Evolutionary conservation across 92 coral and sea anemone species (phyloP).

Genomic region (Scolanthus callimorphus): DNA sequence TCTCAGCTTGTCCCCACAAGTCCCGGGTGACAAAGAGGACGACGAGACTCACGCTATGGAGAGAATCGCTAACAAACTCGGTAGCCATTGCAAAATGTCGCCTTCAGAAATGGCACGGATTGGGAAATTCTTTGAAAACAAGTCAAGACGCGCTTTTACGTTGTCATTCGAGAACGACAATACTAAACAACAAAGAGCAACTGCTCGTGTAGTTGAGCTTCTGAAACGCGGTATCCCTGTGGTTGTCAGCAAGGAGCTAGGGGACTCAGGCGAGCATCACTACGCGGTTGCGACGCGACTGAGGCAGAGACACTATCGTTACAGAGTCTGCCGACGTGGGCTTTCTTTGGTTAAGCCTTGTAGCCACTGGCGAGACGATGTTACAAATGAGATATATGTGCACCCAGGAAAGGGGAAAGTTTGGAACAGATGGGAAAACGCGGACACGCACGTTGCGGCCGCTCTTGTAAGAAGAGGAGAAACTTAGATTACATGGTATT

Average conservation of each 20-base stretch:
- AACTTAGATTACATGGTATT: too few species aligned
- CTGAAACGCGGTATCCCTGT: constrained; percentile 62
- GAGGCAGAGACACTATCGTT: constrained; percentile 40
- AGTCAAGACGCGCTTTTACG: not conserved
- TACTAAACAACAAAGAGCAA: constrained; percentile 1
- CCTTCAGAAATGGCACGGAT: constrained; percentile 61
- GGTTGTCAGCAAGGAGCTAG: constrained; percentile 54
- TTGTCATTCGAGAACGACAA: constrained; percentile 9
- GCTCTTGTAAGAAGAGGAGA: constrained; percentile 38
- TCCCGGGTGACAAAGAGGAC: too few species aligned
- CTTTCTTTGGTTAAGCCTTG: constrained; percentile 26
- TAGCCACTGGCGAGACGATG: constrained; percentile 45
- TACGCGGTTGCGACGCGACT: constrained; percentile 65
- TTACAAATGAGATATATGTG: constrained; percentile 46
- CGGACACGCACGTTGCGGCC: constrained; percentile 57
- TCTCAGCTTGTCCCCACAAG: too few species aligned
- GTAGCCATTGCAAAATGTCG: constrained; percentile 47
- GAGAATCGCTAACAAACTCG: constrained; percentile 20
- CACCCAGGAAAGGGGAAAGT: constrained; percentile 37
- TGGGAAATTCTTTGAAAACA: constrained; percentile 20
- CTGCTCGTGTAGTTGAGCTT: constrained; percentile 26
- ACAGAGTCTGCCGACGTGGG: constrained; percentile 44
- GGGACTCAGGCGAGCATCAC: constrained; percentile 26
- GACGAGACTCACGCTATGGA: not conserved
- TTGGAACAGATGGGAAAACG: constrained; percentile 52